Base-by-base conservation (phyloP, 2,113 vertebrate species). In the Grallaria varia region DNA sequence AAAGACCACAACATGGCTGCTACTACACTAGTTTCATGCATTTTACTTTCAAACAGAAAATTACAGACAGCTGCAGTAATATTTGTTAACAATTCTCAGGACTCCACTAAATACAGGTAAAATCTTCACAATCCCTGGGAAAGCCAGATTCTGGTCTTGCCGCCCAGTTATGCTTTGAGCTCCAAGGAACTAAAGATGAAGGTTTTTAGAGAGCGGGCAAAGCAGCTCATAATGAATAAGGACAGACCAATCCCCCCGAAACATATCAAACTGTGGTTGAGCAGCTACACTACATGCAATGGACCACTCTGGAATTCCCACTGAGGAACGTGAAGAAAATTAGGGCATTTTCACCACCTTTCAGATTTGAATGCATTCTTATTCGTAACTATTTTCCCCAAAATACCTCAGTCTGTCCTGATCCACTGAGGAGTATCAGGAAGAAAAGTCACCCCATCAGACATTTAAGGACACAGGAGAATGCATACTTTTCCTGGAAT, bases 401-500 rank as follows among this genome's bases (percentile, higher is more conserved):
- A 92, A 91, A 75, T 76, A 73, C 8, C 47, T 81, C 56, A 20
- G 21, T 66, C 60, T 67, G 24, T 81, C 64, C n/a, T 78, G 28
- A 56, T 89, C 31, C 28, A 60, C 1, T 89, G 64, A 82, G 62
- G 22, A 91, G 28, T 35, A 74, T 10, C 63, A 94, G 78, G 85
- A 93, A 92, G 56, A 93, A 90, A 86, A 94, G 49, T 45, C 56
- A 81, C 44, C 64, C 24, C 39, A n/a, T 22, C 49, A 81, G 76
- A 75, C 53, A 84, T 84, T 95, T 90, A 82, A 94, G 69, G 86
- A 83, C 22, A 92, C 28, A 52, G 68, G 73, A 49, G 35, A 94
- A 23, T 59, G 80, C 37, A 72, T 42, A 73, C n/a, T 90, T 94
- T 89, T 90, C 90, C 87, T 91, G 85, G 63, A 90, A 92, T 31